These are phyloP conservation scores for Anastrepha ludens DNA, from an alignment of 1,140 invertebrate species.

Conservation along the genomic window DNA sequence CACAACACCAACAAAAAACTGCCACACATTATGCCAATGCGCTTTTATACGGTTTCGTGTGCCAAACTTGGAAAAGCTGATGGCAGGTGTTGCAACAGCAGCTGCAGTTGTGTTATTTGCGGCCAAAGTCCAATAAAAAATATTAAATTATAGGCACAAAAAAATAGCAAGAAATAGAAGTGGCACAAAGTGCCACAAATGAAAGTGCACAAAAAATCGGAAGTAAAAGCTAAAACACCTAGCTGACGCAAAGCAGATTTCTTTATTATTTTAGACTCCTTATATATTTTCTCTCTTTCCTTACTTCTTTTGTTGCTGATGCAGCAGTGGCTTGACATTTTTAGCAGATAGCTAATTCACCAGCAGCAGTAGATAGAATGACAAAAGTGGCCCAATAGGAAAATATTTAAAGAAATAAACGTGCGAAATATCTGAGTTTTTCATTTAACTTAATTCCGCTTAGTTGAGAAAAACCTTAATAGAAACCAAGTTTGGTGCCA, in stretches of 20 bases:
- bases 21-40: not conserved
- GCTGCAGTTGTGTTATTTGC: not conserved
- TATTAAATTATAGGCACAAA: not conserved
- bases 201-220: constrained; percentile 40
- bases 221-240: constrained; percentile 13
- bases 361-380: not conserved
- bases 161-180: not conserved
- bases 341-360: not conserved
- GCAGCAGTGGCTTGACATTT: too few species aligned
- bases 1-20: not conserved
- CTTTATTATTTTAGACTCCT: not conserved
- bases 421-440: too few species aligned
- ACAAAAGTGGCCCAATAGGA: not conserved
- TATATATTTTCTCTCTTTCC: not conserved
- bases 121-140: constrained; percentile 1
- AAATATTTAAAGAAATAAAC: not conserved
- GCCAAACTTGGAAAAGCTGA: constrained; percentile 13
- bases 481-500: too few species aligned
- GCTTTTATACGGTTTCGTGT: constrained; percentile 49
- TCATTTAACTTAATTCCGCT: too few species aligned
- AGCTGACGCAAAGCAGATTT: not conserved
- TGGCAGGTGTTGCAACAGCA: constrained; percentile 13
- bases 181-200: constrained; percentile 1
- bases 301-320: not conserved
- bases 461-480: too few species aligned